Conservation (phyloP, 2,113 vertebrate genomes). For the Cebidichthys violaceus region DNA sequence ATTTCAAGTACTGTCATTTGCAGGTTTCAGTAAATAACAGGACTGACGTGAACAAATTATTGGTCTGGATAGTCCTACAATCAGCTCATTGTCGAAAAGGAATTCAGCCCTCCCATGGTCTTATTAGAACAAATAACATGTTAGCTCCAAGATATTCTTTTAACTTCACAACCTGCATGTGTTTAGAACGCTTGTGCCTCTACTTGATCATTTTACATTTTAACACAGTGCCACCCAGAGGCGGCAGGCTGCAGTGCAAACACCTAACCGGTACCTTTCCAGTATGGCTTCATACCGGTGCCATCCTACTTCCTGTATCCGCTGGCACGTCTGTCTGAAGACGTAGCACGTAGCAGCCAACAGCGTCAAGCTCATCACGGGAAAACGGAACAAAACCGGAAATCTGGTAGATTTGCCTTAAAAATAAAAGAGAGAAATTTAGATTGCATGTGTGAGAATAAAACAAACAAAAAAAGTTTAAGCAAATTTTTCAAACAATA, state of each 20-base stretch:
- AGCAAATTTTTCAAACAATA: not conserved
- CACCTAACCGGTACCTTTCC: not conserved
- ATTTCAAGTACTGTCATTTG: slow-evolving; percentile 28
- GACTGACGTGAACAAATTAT: slow-evolving; percentile 29
- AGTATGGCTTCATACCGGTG: slow-evolving; percentile 9
- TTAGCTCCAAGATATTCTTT: not conserved
- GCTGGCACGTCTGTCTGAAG: slow-evolving; percentile 5
- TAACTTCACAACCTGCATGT: not conserved
- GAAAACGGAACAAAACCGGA: not conserved
- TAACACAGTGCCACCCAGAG: slow-evolving; percentile 69
- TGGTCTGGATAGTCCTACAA: slow-evolving; percentile 25
- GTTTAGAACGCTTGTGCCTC: not conserved
- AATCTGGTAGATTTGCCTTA: accelerated
- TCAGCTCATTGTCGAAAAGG: slow-evolving; percentile 27
- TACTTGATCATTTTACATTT: slow-evolving; percentile 32
- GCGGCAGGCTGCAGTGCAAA: slow-evolving; percentile 34
- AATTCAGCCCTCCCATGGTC: slow-evolving; percentile 25
- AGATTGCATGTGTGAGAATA: not conserved
- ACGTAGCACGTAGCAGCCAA: slow-evolving; percentile 20
- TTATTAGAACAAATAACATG: slow-evolving; percentile 53
- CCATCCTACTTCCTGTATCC: slow-evolving; percentile 25
- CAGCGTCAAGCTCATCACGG: not conserved
- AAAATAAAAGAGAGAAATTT: slow-evolving; percentile 13
- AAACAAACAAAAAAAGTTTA: not conserved
- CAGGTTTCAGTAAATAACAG: slow-evolving; percentile 34